Conservation (phyloP, 2,888 invertebrate genomes). For the Lithophane ornitopus region DNA sequence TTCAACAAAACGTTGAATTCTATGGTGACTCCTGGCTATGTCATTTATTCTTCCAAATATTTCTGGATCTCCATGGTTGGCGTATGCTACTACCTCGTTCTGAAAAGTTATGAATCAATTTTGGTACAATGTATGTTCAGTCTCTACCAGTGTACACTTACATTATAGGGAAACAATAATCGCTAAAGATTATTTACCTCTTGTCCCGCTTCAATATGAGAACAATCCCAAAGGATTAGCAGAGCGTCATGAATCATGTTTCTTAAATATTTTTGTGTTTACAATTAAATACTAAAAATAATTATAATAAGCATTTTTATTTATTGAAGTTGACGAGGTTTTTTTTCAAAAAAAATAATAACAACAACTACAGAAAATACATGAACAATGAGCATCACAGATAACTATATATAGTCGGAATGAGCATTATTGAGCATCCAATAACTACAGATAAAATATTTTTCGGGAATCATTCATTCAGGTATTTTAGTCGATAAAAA, state of each 20-base stretch:
- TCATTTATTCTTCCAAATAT: conserved; percentile 91
- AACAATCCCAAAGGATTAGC: conserved; percentile 92
- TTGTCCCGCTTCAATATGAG: conserved; percentile 72
- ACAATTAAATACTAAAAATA: background rate
- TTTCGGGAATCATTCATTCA: background rate
- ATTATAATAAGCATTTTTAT: background rate
- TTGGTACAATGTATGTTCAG: background rate
- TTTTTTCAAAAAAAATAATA: background rate
- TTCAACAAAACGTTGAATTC: conserved; percentile 92
- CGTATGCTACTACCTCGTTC: conserved; percentile 85
- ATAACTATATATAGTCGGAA: too few species aligned
- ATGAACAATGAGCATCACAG: too few species aligned
- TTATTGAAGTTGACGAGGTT: too few species aligned
- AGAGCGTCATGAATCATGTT: conserved; percentile 93
- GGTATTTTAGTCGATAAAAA: conserved; percentile 22
- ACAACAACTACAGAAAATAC: conserved; percentile 16
- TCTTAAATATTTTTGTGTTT: conserved; percentile 46
- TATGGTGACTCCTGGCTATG: conserved; percentile 92
- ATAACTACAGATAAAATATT: background rate
- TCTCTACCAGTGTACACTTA: background rate
- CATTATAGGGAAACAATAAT: background rate
- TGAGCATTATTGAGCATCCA: too few species aligned
- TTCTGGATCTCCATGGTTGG: conserved; percentile 92
- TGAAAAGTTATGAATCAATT: conserved; percentile 67
- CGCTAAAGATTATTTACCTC: conserved; percentile 54